Evolutionary conservation across 2,797 vertebrate species (phyloP).

Genomic region (Cyclopterus lumpus): DNA sequence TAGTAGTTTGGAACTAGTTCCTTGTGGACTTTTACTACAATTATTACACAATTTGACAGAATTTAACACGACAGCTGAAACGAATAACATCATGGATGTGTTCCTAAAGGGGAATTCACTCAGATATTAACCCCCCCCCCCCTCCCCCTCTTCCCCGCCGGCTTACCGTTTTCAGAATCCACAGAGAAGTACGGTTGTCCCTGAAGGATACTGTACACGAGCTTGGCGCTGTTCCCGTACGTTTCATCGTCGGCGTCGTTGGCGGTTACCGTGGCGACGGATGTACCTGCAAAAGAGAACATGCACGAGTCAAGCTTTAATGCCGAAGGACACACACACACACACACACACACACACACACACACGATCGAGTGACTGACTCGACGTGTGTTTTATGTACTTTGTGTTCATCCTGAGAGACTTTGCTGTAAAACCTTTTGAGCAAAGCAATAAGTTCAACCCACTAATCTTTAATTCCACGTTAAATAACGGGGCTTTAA

Average conservation of each 20-base stretch:
- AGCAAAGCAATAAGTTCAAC: slow-evolving; percentile 9
- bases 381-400: slow-evolving; percentile 15
- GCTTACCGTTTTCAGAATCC: slow-evolving; percentile 93
- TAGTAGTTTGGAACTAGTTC: neutral
- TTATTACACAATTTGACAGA: neutral
- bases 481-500: slow-evolving; percentile 10
- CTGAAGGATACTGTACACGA: slow-evolving; percentile 96
- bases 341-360: too few relatives aligned
- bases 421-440: slow-evolving; percentile 2
- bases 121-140: too few relatives aligned
- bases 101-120: neutral
- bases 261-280: slow-evolving; percentile 92
- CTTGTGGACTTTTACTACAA: neutral
- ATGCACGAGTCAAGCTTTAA: slow-evolving; percentile 23
- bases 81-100: neutral
- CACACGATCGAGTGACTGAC: neutral
- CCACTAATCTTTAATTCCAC: slow-evolving; percentile 19
- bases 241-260: slow-evolving; percentile 94
- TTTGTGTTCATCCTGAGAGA: neutral
- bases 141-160: too few relatives aligned
- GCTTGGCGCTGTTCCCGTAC: slow-evolving; percentile 96
- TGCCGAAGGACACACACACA: neutral
- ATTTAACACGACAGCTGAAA: neutral
- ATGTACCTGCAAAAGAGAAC: slow-evolving; percentile 85
- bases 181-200: slow-evolving; percentile 98